Evolutionary conservation across 2,888 invertebrate genomes (phyloP).

Genomic region (Mimachlamys varia): DNA sequence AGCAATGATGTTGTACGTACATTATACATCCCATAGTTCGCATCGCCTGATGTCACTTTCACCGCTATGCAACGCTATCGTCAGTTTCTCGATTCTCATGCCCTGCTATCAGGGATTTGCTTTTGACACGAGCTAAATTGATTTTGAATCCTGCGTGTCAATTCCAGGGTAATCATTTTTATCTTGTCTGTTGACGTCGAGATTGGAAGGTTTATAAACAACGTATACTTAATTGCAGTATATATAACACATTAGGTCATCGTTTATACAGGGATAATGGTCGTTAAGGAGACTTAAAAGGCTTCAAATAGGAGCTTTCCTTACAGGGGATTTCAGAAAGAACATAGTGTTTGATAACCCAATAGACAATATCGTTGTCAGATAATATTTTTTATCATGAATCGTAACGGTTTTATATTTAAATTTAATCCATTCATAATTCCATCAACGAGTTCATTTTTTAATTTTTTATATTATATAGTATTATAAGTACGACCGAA

Average conservation of each 20-base stretch:
- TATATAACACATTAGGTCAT: slow-evolving; percentile 18
- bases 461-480: too few species aligned
- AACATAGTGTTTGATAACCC: not conserved
- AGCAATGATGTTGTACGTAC: too few species aligned
- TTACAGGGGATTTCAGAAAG: not conserved
- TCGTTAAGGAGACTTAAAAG: not conserved
- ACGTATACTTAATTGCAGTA: not conserved
- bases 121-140: slow-evolving; percentile 36
- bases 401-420: not conserved
- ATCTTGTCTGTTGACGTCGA: slow-evolving; percentile 19
- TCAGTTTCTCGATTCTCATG: not conserved
- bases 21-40: too few species aligned
- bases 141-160: slow-evolving; percentile 2
- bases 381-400: not conserved
- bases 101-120: slow-evolving; percentile 17
- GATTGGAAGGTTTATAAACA: slow-evolving; percentile 25
- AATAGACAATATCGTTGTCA: not conserved
- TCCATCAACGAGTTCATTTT: too few species aligned
- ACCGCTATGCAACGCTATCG: not conserved
- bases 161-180: not conserved
- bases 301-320: not conserved
- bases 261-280: not conserved
- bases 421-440: too few species aligned
- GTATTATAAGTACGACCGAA: too few species aligned
- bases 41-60: not conserved